Evolutionary conservation across 2,888 invertebrate genomes (phyloP).

Genomic region (Embidobia sp.): DNA sequence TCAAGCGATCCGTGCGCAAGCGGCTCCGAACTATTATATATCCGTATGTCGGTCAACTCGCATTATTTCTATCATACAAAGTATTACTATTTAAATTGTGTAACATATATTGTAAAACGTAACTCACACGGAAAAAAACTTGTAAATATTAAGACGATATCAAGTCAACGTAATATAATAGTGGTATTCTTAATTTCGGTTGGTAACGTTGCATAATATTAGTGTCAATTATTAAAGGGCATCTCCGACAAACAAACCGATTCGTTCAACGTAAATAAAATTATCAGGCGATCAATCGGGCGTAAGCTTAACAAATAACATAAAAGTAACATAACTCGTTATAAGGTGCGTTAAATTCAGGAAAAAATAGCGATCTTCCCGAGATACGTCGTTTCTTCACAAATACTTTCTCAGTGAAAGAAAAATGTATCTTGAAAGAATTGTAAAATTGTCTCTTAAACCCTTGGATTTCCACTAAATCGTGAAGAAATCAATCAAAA

Average conservation of each 20-base stretch:
- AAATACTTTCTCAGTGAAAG: no score
- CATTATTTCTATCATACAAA: constrained; percentile 55
- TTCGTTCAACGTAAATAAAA: constrained; percentile 13
- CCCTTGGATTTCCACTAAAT: no score
- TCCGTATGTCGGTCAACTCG: constrained; percentile 53
- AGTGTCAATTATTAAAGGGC: background rate
- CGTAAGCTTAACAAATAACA: background rate
- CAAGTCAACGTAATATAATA: constrained; percentile 59
- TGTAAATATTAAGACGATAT: constrained; percentile 64
- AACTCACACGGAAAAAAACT: constrained; percentile 63
- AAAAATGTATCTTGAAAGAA: no score
- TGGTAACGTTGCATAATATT: constrained; percentile 53
- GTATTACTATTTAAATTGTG: constrained; percentile 45
- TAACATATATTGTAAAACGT: constrained; percentile 60
- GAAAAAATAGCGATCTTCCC: no score
- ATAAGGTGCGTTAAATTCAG: no score
- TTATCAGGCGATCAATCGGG: background rate
- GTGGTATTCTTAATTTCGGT: constrained; percentile 63
- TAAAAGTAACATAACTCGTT: no score
- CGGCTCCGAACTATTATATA: constrained; percentile 50
- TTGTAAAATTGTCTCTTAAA: no score
- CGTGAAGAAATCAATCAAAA: no score
- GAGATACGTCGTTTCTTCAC: no score
- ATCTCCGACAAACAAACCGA: constrained; percentile 1
- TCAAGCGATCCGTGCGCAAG: no score